Conservation (phyloP, 2,888 invertebrate genomes). For the Pachliopta kotzebuea region DNA sequence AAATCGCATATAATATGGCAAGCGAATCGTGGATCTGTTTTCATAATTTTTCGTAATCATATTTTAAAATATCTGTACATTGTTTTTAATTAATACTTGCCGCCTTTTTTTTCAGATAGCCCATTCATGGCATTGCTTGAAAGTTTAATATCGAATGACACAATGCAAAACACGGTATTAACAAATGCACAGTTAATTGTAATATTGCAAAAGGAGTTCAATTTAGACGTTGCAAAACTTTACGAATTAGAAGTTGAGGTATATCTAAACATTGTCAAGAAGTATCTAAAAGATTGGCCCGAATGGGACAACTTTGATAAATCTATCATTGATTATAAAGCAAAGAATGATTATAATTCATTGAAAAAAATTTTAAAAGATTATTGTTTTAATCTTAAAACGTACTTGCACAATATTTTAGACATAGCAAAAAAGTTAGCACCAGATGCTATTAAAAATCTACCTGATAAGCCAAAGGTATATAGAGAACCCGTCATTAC, state of each 20-base stretch:
- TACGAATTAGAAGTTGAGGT: slow-evolving; percentile 58
- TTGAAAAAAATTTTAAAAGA: slow-evolving; percentile 44
- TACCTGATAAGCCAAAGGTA: slow-evolving; percentile 31
- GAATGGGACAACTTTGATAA: slow-evolving; percentile 62
- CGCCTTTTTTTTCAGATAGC: slow-evolving; percentile 47
- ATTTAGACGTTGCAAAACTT: slow-evolving; percentile 42
- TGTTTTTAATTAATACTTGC: not conserved
- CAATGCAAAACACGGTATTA: slow-evolving; percentile 55
- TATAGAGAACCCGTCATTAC: not conserved
- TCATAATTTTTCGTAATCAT: not conserved
- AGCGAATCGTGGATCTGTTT: not conserved
- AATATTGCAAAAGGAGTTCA: slow-evolving; percentile 56
- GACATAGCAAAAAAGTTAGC: slow-evolving; percentile 42
- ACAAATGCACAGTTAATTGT: slow-evolving; percentile 58
- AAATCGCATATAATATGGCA: not conserved
- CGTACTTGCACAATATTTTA: slow-evolving; percentile 48
- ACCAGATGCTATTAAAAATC: slow-evolving; percentile 36
- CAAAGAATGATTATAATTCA: slow-evolving; percentile 33
- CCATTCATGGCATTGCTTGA: slow-evolving; percentile 59
- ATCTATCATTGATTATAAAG: slow-evolving; percentile 43
- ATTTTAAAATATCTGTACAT: not conserved
- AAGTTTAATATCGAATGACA: slow-evolving; percentile 50
- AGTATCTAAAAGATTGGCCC: slow-evolving; percentile 65
- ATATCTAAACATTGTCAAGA: slow-evolving; percentile 60
- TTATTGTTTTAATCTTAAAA: slow-evolving; percentile 52